A percentile compares a stretch with the other conserved stretches of the same genome.
phyloP scores from a whole-genome alignment of 2,888 invertebrate species.

The Hyposoter dolosus region DNA sequence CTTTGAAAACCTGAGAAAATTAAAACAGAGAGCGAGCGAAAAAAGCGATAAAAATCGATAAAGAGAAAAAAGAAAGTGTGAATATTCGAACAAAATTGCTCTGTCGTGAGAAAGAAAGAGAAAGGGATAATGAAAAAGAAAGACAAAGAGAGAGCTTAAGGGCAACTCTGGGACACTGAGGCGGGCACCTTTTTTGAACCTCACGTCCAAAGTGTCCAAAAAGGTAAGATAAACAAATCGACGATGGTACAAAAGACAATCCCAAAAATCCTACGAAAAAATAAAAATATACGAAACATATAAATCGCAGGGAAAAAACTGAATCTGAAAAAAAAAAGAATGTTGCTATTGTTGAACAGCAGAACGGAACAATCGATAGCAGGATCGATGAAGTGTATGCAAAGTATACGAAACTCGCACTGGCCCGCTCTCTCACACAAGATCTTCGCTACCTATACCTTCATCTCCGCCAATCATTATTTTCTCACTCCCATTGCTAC shows the following conservation, averaged over 20 bases:
- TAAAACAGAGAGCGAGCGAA: constrained; percentile 58
- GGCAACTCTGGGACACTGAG: constrained; percentile 79
- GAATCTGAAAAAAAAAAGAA: constrained; percentile 49
- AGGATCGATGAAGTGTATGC: constrained; percentile 54
- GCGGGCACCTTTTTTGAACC: constrained; percentile 75
- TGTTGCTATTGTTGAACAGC: constrained; percentile 32
- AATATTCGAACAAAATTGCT: constrained; percentile 56
- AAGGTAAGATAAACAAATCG: constrained; percentile 80
- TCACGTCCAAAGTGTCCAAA: constrained; percentile 80
- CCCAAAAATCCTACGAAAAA: constrained; percentile 58
- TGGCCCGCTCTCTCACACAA: constrained; percentile 83
- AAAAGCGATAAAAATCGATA: constrained; percentile 63
- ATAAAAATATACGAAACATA: constrained; percentile 24
- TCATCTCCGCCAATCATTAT: constrained; percentile 65
- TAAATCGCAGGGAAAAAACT: constrained; percentile 15
- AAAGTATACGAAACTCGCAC: constrained; percentile 76
- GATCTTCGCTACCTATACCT: constrained; percentile 68
- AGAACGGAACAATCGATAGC: constrained; percentile 48
- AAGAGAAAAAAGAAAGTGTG: constrained; percentile 65
- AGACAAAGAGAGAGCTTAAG: constrained; percentile 72
- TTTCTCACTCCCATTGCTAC: constrained; percentile 60
- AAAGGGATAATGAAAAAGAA: constrained; percentile 72
- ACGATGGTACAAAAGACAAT: constrained; percentile 61
- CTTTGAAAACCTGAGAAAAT: constrained; percentile 66
- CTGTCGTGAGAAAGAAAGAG: constrained; percentile 69